Evolutionary conservation across 1,140 invertebrate species (phyloP), one percentile per base, ranked within the genome.

Genomic region (Temnothorax curvispinosus): DNA sequence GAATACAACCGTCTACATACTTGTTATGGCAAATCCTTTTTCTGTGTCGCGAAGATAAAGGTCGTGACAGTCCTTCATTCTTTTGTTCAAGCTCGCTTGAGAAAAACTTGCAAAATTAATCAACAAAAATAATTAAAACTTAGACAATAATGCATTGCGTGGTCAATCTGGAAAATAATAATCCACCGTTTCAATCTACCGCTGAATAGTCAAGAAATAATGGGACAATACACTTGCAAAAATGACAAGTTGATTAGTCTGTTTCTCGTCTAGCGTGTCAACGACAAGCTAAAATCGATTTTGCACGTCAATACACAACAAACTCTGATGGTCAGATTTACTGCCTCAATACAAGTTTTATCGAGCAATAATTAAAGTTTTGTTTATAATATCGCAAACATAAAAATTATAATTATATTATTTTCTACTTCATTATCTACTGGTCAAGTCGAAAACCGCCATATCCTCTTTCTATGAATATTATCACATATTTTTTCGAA

Each of bases 241-340:
- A 71, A 54, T 65, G 58, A 60, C 64, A 75, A 32, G 41, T 58
- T 50, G 41, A 74, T 84, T 47, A 47, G 9, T 32, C 47, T 18
- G 21, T 71, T 52, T 77, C n/a, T 60, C n/a, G 15, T 69, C 35
- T 77, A 41, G 58, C 11, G 41, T 50, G 78, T 58, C 69, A 60
- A 32, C 32, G 21, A 21, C 44, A 60, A 60, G 41, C 15, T 7
- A n/a, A 84, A 60, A 75, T 84, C 27, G 56, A 84, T 84, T 84
- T 75, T 50, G 27, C 54, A 1, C 7, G 41, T 56, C 47, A 84
- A 60, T 21, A 41, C 18, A 47, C 18, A 74, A 52, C 18, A 74
- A 52, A 0, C n/a, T 32, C 27, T 47, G 56, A 71, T n/a, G 18
- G 32, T 52, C 32, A n/a, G n/a, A 75, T 41, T 32, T 71, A 32